Evolutionary conservation across 2,888 invertebrate genomes (phyloP).

Genomic region (Neuroscelio doddi): DNA sequence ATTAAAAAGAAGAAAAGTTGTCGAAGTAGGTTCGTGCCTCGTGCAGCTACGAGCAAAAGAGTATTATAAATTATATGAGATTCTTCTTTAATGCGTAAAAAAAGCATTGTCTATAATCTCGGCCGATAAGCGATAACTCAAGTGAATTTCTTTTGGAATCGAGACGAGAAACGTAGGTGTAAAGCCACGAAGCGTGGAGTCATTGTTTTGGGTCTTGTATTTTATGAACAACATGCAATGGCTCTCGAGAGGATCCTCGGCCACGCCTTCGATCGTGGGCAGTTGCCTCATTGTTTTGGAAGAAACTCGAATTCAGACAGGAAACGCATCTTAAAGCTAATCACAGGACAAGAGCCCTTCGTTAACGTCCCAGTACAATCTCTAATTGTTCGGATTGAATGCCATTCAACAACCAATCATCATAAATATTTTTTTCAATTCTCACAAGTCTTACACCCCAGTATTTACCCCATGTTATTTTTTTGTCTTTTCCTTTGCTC

Average conservation of each 20-base stretch:
- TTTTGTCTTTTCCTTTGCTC: too few species aligned
- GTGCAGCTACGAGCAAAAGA: too few species aligned
- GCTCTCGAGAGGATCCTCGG: conserved; percentile 6
- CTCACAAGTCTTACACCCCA: too few species aligned
- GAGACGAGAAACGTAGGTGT: conserved; percentile 31
- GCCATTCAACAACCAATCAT: too few species aligned
- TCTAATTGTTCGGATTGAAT: conserved; percentile 30
- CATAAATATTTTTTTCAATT: too few species aligned
- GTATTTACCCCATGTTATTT: too few species aligned
- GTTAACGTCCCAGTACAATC: conserved; percentile 12
- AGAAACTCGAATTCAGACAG: conserved; percentile 21
- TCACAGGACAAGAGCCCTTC: conserved; percentile 29
- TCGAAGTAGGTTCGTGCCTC: too few species aligned
- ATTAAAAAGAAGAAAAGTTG: too few species aligned
- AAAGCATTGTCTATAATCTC: conserved; percentile 18
- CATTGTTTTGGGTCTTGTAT: conserved; percentile 15
- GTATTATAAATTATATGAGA: too few species aligned
- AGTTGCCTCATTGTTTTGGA: conserved; percentile 36
- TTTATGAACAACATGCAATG: conserved; percentile 22
- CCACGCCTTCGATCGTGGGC: conserved; percentile 30
- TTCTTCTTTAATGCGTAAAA: too few species aligned
- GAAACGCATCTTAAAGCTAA: conserved; percentile 38
- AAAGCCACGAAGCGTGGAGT: conserved; percentile 9
- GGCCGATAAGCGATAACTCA: conserved; percentile 31
- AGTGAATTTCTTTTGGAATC: conserved; percentile 12